These are phyloP conservation scores for Pilophorus perplexus DNA, from an alignment of 2,888 invertebrate species.

Conservation along the genomic window DNA sequence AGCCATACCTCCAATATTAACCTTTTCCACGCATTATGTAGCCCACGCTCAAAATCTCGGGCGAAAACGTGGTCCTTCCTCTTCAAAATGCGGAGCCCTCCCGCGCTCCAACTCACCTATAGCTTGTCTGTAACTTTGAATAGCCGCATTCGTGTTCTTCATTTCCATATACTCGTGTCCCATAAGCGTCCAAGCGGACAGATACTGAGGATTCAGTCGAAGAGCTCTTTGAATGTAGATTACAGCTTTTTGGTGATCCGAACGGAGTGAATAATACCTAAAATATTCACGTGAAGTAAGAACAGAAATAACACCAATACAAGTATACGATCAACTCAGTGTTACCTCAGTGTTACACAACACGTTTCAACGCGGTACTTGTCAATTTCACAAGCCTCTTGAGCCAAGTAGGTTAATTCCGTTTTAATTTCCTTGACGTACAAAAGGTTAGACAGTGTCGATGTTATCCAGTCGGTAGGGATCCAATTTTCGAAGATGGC, in stretches of 20 bases:
- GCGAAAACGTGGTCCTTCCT: not conserved
- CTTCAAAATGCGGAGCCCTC: not conserved
- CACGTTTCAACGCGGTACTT: conserved; percentile 97
- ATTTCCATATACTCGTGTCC: conserved; percentile 99
- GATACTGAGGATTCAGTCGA: conserved; percentile 87
- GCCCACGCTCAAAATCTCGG: too few relatives aligned
- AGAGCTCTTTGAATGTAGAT: conserved; percentile 93
- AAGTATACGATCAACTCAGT: not conserved
- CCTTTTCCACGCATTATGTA: too few relatives aligned
- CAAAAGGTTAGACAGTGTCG: conserved; percentile 93
- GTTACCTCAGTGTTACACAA: conserved; percentile 89
- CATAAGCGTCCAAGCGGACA: conserved; percentile 96
- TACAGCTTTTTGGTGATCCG: conserved; percentile 97
- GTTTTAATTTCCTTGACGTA: conserved; percentile 91
- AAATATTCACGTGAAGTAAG: not conserved
- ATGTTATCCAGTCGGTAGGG: conserved; percentile 93
- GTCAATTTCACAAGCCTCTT: conserved; percentile 88
- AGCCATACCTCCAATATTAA: too few relatives aligned
- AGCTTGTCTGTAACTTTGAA: conserved; percentile 95
- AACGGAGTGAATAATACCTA: conserved; percentile 92
- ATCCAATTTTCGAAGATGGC: conserved; percentile 78
- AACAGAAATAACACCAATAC: not conserved
- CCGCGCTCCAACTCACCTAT: conserved; percentile 81
- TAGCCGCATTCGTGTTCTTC: conserved; percentile 97
- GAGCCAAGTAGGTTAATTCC: conserved; percentile 89